These are phyloP conservation scores for Xiphophorus maculatus DNA, from an alignment of 2,113 vertebrate genomes.

Conservation along the genomic window DNA sequence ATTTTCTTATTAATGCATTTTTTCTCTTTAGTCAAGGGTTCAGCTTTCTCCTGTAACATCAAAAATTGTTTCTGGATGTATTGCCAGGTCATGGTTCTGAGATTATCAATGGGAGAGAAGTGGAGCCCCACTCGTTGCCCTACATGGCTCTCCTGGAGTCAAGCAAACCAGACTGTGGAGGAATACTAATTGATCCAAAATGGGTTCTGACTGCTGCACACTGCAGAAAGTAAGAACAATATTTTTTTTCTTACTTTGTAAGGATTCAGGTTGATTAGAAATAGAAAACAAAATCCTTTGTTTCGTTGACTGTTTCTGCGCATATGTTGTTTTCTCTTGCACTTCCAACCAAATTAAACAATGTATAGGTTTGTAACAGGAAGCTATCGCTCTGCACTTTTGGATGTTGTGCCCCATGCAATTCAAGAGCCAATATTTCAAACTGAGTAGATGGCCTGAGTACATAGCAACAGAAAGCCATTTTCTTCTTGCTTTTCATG, in stretches of 20 bases:
- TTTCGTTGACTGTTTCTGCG: not conserved
- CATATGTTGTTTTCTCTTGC: not conserved
- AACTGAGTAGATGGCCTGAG: not conserved
- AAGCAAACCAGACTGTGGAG: conserved; percentile 33
- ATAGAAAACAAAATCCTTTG: not conserved
- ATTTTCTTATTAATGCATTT: too few relatives aligned
- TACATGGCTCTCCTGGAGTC: conserved; percentile 25
- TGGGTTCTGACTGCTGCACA: conserved; percentile 79
- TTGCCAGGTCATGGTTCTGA: conserved; percentile 48
- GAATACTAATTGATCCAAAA: conserved; percentile 55
- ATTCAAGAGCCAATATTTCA: not conserved
- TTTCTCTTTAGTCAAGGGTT: not conserved
- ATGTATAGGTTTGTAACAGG: not conserved
- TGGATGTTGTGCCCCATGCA: not conserved
- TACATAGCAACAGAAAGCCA: too few relatives aligned
- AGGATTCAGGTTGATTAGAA: not conserved
- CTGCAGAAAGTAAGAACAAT: conserved; percentile 43
- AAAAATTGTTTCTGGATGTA: not conserved
- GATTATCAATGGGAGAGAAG: conserved; percentile 29
- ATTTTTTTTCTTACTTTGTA: not conserved
- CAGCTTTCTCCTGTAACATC: not conserved
- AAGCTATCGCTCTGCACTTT: too few relatives aligned
- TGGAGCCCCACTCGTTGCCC: conserved; percentile 16
- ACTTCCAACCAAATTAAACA: not conserved
- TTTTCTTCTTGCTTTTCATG: too few relatives aligned